Percentiles rank a stretch among this genome's conserved stretches.
Conservation (phyloP, 2,113 vertebrate genomes). For the Rattus norvegicus region GRCr8 NC_086032.1:70811001-70811500, state of each 20-base stretch:
- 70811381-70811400: neutral
- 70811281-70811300: neutral
- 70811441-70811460: neutral
- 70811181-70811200: neutral
- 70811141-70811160: neutral
- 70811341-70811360: constrained; percentile 87
- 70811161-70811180: neutral
- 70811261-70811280: neutral
- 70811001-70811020: neutral
- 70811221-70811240: neutral
- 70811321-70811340: constrained; percentile 81
- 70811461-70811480: neutral
- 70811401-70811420: too few relatives aligned
- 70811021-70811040: neutral
- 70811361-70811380: constrained; percentile 51
- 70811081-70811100: neutral
- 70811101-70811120: neutral
- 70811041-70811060: neutral
- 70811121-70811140: neutral
- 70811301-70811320: constrained; percentile 22
- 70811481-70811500: neutral
- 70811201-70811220: neutral
- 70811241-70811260: neutral
- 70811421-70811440: too few relatives aligned
- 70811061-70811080: neutral